These are phyloP conservation scores for Pitta sordida DNA, from an alignment of 2,113 vertebrate species.

Conservation along the genomic window DNA sequence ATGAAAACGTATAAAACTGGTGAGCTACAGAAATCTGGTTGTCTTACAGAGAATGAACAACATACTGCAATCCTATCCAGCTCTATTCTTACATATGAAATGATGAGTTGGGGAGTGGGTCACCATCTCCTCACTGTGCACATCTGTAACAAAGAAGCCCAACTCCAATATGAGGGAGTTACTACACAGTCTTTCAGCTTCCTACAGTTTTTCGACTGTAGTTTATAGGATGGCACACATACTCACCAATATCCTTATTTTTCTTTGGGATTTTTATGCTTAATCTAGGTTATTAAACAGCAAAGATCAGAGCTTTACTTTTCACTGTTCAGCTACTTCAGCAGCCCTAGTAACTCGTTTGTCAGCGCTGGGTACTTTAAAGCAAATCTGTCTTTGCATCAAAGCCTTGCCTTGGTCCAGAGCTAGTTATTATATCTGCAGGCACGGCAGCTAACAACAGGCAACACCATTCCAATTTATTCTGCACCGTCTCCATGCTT, in stretches of 20 bases:
- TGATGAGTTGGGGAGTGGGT: background rate
- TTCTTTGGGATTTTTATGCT: background rate
- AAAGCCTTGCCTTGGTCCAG: background rate
- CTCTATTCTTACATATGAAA: background rate
- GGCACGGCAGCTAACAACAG: background rate
- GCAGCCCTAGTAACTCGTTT: background rate
- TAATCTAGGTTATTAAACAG: background rate
- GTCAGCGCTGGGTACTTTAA: background rate
- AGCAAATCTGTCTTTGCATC: background rate
- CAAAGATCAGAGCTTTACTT: background rate
- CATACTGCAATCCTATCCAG: too few relatives aligned
- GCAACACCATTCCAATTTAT: background rate
- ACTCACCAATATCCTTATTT: background rate
- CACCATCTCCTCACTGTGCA: background rate
- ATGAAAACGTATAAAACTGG: background rate
- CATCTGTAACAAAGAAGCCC: background rate
- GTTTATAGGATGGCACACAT: background rate
- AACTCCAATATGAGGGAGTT: fast-evolving
- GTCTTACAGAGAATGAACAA: background rate
- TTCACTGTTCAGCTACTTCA: background rate
- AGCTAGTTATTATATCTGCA: background rate
- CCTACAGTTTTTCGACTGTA: background rate
- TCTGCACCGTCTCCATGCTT: background rate
- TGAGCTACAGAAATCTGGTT: background rate
- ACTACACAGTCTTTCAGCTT: background rate